phyloP scores from a whole-genome alignment of 2,113 vertebrate genomes.

The Clarias macrocephalus region DNA sequence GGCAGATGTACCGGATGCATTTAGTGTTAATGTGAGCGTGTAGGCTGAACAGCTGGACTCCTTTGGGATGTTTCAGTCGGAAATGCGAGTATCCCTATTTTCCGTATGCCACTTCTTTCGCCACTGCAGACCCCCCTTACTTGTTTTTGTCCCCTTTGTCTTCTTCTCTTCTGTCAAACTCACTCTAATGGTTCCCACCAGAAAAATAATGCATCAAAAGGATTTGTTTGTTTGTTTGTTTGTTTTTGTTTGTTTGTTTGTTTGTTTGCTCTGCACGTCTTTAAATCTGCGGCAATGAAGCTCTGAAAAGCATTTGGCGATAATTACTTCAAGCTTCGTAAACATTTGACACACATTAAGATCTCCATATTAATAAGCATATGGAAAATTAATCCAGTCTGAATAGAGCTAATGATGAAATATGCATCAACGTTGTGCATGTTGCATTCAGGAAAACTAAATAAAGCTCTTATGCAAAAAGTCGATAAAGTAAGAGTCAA shows the following conservation, averaged over 20 bases:
- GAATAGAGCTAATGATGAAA: neutral
- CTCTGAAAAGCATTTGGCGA: neutral
- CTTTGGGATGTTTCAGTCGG: neutral
- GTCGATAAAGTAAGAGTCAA: neutral
- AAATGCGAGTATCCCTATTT: neutral
- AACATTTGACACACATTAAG: neutral
- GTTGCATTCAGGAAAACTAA: neutral
- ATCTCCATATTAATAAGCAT: neutral
- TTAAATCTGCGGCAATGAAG: neutral
- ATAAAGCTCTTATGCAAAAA: neutral
- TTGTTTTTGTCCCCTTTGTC: neutral
- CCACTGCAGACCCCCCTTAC: neutral
- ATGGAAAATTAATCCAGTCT: neutral
- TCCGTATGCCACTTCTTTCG: neutral
- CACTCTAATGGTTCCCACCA: neutral
- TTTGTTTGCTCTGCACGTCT: neutral
- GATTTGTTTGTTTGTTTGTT: neutral
- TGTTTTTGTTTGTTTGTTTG: neutral
- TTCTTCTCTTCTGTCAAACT: neutral
- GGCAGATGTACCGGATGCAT: constrained; percentile 8
- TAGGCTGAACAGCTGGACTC: constrained; percentile 2
- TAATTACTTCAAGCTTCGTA: neutral
- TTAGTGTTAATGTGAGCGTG: neutral
- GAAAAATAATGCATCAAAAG: neutral
- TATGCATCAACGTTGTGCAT: neutral